These are phyloP conservation scores for Pantelozetes paolii DNA, from an alignment of 2,888 invertebrate genomes.

Conservation along the genomic window DNA sequence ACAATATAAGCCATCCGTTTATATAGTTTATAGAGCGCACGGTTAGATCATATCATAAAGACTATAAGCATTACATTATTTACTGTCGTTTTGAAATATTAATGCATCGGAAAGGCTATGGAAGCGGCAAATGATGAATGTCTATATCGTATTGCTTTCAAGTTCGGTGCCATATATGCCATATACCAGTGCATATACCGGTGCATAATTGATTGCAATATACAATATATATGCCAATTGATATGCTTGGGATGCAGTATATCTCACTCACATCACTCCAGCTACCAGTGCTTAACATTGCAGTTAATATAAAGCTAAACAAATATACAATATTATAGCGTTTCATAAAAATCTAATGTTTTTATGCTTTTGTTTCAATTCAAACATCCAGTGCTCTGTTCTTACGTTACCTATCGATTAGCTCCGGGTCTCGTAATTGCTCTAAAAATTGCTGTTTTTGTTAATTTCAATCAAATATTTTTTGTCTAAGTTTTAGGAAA, in stretches of 20 bases:
- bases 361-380: too few species aligned
- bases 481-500: too few species aligned
- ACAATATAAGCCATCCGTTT: not conserved
- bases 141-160: constrained; percentile 36
- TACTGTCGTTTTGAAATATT: constrained; percentile 29
- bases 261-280: not conserved
- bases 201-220: constrained; percentile 31
- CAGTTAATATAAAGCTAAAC: not conserved
- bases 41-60: constrained; percentile 32
- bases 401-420: too few species aligned
- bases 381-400: too few species aligned
- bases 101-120: constrained; percentile 5
- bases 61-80: constrained; percentile 19
- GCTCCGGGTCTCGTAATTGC: too few species aligned
- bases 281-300: not conserved
- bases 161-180: constrained; percentile 16
- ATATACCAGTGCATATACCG: not conserved
- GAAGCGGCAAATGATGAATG: constrained; percentile 24
- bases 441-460: too few species aligned
- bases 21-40: not conserved
- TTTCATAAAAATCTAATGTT: too few species aligned
- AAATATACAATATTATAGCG: not conserved
- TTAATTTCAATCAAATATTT: too few species aligned
- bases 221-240: constrained; percentile 26
- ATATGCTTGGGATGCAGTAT: constrained; percentile 10